A percentile compares a stretch with the other conserved stretches of the same genome.
phyloP scores from a whole-genome alignment of 2,888 invertebrate species.

The Doris montereyensis region DNA sequence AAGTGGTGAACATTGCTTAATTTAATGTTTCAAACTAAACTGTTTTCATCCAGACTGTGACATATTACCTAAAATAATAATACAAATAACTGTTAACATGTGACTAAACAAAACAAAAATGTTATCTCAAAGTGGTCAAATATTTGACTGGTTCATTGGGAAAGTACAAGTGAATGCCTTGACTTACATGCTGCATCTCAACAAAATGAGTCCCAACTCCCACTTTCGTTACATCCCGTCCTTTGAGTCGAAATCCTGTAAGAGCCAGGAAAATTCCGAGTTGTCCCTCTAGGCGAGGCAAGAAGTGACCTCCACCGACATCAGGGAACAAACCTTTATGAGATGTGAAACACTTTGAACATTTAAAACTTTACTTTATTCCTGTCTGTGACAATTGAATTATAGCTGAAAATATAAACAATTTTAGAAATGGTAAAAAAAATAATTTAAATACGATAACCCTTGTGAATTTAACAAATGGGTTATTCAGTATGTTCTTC shows the following conservation, averaged over 20 bases:
- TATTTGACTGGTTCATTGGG: neutral
- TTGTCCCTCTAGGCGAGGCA: constrained; percentile 87
- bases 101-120: no score
- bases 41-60: no score
- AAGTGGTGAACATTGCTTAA: no score
- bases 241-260: constrained; percentile 84
- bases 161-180: neutral
- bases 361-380: no score
- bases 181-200: constrained; percentile 76
- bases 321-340: constrained; percentile 88
- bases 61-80: no score
- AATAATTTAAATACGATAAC: neutral
- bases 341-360: constrained; percentile 15
- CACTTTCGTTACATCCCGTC: constrained; percentile 86
- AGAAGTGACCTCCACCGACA: constrained; percentile 94
- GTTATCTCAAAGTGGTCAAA: no score
- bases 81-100: no score
- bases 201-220: constrained; percentile 95
- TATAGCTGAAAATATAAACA: no score
- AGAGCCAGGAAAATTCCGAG: constrained; percentile 92
- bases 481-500: no score
- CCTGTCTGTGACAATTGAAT: no score
- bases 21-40: no score
- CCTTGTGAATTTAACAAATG: no score
- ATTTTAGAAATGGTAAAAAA: neutral